Evolutionary conservation across 1,140 invertebrate species (phyloP).

Genomic region (Lucilia cuprina): DNA sequence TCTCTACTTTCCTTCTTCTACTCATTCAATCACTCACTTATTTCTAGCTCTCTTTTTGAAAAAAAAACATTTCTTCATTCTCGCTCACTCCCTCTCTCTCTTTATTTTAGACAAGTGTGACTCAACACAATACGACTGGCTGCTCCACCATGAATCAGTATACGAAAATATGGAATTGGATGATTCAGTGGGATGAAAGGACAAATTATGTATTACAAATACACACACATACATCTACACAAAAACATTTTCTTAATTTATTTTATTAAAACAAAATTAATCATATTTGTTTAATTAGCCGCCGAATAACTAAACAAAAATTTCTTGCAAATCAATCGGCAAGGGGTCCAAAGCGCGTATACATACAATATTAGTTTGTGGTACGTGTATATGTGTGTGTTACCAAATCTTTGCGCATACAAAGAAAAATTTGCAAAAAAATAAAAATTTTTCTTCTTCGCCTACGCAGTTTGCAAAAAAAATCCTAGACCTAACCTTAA

Average conservation of each 20-base stretch:
- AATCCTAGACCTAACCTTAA: slow-evolving; percentile 6
- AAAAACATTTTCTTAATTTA: too few relatives aligned
- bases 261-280: too few relatives aligned
- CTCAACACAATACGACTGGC: slow-evolving; percentile 14
- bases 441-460: background rate
- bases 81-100: slow-evolving; percentile 19
- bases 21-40: slow-evolving; percentile 19
- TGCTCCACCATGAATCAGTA: slow-evolving; percentile 20
- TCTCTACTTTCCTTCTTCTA: background rate
- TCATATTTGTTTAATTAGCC: too few relatives aligned
- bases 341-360: too few relatives aligned
- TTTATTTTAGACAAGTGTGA: slow-evolving; percentile 13
- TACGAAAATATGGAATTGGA: slow-evolving; percentile 22
- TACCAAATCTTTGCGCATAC: slow-evolving; percentile 1
- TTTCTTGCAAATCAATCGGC: too few relatives aligned
- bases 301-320: too few relatives aligned
- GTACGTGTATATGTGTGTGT: background rate
- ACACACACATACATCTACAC: too few relatives aligned
- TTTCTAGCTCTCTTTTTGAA: background rate
- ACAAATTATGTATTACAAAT: background rate
- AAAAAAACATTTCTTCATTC: too few relatives aligned
- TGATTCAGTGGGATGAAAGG: slow-evolving; percentile 25
- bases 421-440: background rate
- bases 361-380: too few relatives aligned
- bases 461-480: background rate